Evolutionary conservation across 2,113 vertebrate species (phyloP).

Genomic region (Scartelaos histophorus): DNA sequence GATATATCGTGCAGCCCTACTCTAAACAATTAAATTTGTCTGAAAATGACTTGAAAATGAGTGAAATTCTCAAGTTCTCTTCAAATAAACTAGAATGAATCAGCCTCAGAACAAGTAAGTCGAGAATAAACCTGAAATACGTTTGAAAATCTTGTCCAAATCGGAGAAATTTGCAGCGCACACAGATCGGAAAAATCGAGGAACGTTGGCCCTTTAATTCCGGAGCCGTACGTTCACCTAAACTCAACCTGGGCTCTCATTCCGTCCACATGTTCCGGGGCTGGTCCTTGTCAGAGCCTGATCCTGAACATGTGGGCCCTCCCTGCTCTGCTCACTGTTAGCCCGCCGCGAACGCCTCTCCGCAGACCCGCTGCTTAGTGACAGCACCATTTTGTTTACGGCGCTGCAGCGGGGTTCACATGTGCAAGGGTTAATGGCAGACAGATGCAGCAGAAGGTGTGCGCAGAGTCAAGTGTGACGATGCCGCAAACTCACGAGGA

Average conservation of each 20-base stretch:
- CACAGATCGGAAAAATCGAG: too few relatives aligned
- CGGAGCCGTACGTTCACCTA: neutral
- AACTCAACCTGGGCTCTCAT: constrained; percentile 53
- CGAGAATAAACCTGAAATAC: too few relatives aligned
- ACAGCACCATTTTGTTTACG: constrained; percentile 67
- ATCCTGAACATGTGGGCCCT: constrained; percentile 59
- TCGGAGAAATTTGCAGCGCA: too few relatives aligned
- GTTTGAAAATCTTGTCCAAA: too few relatives aligned
- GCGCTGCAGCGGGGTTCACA: constrained; percentile 58
- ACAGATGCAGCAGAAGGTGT: constrained; percentile 62
- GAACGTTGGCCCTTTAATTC: too few relatives aligned
- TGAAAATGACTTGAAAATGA: too few relatives aligned
- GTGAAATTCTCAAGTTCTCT: too few relatives aligned
- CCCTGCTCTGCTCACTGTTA: constrained; percentile 70
- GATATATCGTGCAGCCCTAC: too few relatives aligned
- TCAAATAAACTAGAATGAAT: too few relatives aligned
- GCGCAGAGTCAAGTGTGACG: constrained; percentile 9
- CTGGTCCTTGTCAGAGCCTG: constrained; percentile 53
- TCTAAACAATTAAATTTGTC: too few relatives aligned
- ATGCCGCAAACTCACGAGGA: neutral
- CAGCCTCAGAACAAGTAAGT: too few relatives aligned
- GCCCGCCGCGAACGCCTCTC: constrained; percentile 41
- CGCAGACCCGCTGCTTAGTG: constrained; percentile 26
- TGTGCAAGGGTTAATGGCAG: constrained; percentile 69
- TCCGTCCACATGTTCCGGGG: constrained; percentile 23